These are phyloP conservation scores for Clarias batrachus DNA, from an alignment of 2,113 vertebrate species.

Conservation along the genomic window DNA sequence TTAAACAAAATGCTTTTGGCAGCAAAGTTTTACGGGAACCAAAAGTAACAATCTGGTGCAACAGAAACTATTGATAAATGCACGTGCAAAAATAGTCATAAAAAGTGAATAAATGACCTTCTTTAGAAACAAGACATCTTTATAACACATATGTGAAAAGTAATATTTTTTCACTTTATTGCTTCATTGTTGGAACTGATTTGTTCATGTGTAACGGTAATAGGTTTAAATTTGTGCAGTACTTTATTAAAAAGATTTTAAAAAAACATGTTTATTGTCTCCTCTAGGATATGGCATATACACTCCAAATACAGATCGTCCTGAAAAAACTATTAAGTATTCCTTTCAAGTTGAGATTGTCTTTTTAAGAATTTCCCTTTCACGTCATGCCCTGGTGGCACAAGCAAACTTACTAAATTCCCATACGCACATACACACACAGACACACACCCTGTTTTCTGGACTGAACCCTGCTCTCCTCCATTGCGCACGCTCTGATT, in stretches of 20 bases:
- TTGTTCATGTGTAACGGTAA: not conserved
- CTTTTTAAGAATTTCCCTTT: not conserved
- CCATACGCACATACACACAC: not conserved
- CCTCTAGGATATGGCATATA: not conserved
- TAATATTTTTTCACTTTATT: not conserved
- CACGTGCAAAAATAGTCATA: not conserved
- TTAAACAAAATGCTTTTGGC: not conserved
- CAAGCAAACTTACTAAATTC: not conserved
- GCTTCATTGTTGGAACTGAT: not conserved
- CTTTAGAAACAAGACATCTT: not conserved
- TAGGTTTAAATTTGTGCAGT: too few species aligned
- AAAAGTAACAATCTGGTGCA: not conserved
- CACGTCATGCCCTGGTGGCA: not conserved
- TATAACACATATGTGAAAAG: too few species aligned
- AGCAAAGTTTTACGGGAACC: not conserved
- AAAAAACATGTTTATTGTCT: too few species aligned
- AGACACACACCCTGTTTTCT: slow-evolving; percentile 59
- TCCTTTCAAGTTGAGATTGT: not conserved
- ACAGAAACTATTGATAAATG: not conserved
- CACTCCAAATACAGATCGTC: not conserved
- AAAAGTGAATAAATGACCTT: not conserved
- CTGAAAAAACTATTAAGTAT: not conserved
- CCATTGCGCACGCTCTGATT: slow-evolving; percentile 68
- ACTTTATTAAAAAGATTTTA: not conserved
- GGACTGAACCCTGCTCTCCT: slow-evolving; percentile 58